Evolutionary conservation across 2,113 vertebrate species (phyloP).

Genomic region (Cyrtonyx montezumae): DNA sequence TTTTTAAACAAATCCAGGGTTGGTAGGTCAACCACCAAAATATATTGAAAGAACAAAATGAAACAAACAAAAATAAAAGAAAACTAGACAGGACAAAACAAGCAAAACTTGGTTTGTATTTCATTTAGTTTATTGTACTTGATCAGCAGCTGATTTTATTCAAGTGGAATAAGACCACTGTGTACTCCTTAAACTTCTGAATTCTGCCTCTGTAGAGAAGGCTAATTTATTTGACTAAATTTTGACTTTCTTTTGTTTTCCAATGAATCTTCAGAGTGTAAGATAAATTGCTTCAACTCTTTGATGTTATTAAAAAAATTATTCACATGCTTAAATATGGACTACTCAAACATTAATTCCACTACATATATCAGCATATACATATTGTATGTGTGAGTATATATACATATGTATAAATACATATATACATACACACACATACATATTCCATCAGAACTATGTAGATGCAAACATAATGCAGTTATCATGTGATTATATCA

Average conservation of each 20-base stretch:
- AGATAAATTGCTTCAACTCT: neutral
- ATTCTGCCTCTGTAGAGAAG: neutral
- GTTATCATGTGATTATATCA: neutral
- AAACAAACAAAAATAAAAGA: neutral
- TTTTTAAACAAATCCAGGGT: too few species aligned
- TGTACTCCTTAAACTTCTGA: neutral
- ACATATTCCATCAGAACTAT: neutral
- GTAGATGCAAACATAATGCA: neutral
- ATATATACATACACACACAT: too few species aligned
- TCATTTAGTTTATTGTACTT: neutral
- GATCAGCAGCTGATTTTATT: neutral
- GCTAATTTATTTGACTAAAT: neutral
- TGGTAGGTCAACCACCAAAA: neutral
- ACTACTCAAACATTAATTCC: neutral
- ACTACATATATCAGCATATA: too few species aligned
- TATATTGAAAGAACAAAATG: neutral
- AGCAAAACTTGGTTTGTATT: neutral
- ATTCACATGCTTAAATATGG: neutral
- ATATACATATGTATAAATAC: too few species aligned
- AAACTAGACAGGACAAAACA: neutral
- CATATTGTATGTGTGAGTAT: too few species aligned
- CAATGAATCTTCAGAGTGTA: accelerated
- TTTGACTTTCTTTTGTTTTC: neutral
- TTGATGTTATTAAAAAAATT: neutral
- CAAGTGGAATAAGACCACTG: neutral